Evolutionary conservation across 2,888 invertebrate species (phyloP).

Genomic region (Melanophora roralis): DNA sequence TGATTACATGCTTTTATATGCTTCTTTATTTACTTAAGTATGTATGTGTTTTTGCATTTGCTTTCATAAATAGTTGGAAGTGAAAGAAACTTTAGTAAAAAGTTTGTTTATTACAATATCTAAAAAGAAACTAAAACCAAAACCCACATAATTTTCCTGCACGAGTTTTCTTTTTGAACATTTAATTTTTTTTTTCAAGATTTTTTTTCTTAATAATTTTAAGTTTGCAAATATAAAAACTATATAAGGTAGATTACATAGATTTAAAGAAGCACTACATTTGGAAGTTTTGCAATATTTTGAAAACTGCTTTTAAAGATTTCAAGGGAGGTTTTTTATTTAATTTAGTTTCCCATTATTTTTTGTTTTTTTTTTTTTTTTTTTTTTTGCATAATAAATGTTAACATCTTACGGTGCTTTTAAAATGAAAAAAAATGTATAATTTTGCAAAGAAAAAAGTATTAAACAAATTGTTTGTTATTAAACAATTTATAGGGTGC

Average conservation of each 20-base stretch:
- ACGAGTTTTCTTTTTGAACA: slow-evolving; percentile 44
- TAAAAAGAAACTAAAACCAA: slow-evolving; percentile 55
- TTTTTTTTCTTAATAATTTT: slow-evolving; percentile 1
- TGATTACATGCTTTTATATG: slow-evolving; percentile 36
- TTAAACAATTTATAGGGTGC: not conserved
- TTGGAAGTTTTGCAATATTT: too few species aligned
- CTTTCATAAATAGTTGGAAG: slow-evolving; percentile 64
- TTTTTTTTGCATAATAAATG: too few species aligned
- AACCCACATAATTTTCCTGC: slow-evolving; percentile 42
- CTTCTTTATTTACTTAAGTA: slow-evolving; percentile 18
- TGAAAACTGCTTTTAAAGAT: too few species aligned
- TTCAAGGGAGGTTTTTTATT: too few species aligned
- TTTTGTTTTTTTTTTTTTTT: too few species aligned
- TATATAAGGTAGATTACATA: not conserved
- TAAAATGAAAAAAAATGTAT: too few species aligned
- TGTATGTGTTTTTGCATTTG: slow-evolving; percentile 10
- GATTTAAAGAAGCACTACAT: not conserved
- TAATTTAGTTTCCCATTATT: too few species aligned
- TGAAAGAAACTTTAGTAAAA: slow-evolving; percentile 72
- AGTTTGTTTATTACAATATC: slow-evolving; percentile 71
- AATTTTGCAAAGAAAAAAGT: too few species aligned
- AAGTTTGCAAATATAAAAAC: not conserved
- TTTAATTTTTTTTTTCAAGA: slow-evolving; percentile 1
- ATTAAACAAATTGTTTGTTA: too few species aligned
- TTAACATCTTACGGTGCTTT: too few species aligned